These are phyloP conservation scores for Copsychus sechellarum DNA, from an alignment of 2,113 vertebrate genomes.

Conservation along the genomic window DNA sequence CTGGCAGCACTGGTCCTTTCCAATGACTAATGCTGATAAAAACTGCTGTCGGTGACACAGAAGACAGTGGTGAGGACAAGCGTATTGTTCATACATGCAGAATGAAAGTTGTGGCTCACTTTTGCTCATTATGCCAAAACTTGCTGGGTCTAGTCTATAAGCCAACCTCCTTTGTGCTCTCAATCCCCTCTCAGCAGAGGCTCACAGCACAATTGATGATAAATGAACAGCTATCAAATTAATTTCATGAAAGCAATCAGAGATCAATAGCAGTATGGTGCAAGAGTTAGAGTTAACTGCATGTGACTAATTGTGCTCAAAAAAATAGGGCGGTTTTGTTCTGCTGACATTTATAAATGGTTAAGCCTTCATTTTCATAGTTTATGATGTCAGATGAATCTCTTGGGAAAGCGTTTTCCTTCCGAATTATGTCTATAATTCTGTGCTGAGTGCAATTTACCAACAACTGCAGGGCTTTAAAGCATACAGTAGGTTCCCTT, in stretches of 20 bases:
- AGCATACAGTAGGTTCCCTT: slow-evolving; percentile 1
- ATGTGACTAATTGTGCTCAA: neutral
- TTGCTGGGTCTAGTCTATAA: neutral
- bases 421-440: slow-evolving; percentile 12
- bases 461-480: slow-evolving; percentile 47
- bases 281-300: neutral
- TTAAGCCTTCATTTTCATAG: slow-evolving; percentile 3
- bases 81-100: neutral
- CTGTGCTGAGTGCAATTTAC: slow-evolving; percentile 32
- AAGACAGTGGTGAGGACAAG: neutral
- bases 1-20: neutral
- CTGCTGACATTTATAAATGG: slow-evolving; percentile 33
- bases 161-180: neutral
- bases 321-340: neutral
- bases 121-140: neutral
- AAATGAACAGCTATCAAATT: neutral
- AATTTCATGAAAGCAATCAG: neutral
- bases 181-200: neutral
- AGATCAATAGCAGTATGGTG: neutral
- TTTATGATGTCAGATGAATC: slow-evolving; percentile 36
- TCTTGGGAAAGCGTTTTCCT: neutral
- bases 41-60: neutral
- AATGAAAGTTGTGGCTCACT: neutral
- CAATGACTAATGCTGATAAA: neutral
- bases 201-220: neutral